A percentile compares a stretch with the other conserved stretches of the same genome.
These are phyloP conservation scores for Chydorus sphaericus DNA, from an alignment of 2,888 invertebrate species.

Conservation along the genomic window DNA sequence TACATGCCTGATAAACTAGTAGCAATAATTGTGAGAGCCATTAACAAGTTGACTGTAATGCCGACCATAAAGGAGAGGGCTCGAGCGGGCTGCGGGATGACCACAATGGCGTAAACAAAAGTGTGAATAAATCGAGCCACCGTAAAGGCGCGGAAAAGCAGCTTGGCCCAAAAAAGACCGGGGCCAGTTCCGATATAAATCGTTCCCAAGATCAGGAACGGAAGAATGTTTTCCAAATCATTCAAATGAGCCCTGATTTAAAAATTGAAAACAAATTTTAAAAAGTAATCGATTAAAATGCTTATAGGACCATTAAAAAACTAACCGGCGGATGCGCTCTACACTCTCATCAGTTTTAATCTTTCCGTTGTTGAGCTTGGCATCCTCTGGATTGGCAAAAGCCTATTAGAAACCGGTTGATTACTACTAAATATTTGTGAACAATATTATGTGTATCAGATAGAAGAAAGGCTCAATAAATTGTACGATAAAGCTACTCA, in stretches of 20 bases:
- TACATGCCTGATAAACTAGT: too few species aligned
- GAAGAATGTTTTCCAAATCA: conserved; percentile 54
- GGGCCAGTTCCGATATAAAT: conserved; percentile 46
- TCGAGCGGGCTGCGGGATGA: conserved; percentile 43
- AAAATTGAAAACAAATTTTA: too few species aligned
- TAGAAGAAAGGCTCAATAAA: background rate
- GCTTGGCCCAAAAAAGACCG: conserved; percentile 32
- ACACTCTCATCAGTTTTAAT: conserved; percentile 34
- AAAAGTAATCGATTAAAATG: too few species aligned
- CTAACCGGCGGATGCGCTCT: conserved; percentile 36
- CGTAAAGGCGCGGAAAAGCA: conserved; percentile 42
- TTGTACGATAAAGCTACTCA: conserved; percentile 22
- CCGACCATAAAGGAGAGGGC: conserved; percentile 34
- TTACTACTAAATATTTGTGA: too few species aligned
- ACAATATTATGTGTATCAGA: too few species aligned
- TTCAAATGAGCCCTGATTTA: conserved; percentile 55
- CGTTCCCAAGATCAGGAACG: conserved; percentile 44
- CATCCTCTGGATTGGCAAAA: conserved; percentile 41
- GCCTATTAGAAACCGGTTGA: conserved; percentile 28
- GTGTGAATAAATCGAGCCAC: conserved; percentile 43
- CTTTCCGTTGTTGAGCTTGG: conserved; percentile 23
- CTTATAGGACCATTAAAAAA: too few species aligned
- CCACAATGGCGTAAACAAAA: conserved; percentile 44
- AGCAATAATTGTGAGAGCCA: conserved; percentile 26
- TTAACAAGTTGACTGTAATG: conserved; percentile 33